Evolutionary conservation across 2,113 vertebrate genomes (phyloP), one percentile per base, ranked within the genome.

Genomic region (Lonchura striata): DNA sequence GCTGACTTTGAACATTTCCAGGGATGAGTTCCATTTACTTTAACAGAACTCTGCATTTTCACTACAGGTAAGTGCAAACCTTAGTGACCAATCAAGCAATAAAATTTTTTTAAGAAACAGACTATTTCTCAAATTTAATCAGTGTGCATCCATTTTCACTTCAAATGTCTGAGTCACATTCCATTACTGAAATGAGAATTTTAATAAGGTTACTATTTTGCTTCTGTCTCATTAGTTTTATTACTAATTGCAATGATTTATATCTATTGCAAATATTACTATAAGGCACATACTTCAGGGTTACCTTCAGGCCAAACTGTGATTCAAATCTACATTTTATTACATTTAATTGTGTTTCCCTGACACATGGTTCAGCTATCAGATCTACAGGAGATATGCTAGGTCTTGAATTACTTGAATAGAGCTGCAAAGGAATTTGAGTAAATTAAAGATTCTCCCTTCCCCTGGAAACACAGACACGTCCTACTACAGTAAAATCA

Each of bases 221-320:
- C 33, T 90, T 95, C 85, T 88, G 59, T 80, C 75, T 90, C 77
- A 78, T 94, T 86, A 90, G 71, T 41, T 59, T 71, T 94, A 90
- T 66, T 86, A 91, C 59, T 91, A 96, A 95, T 92, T 91, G 68
- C 46, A 77, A 50, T 82, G 78, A 95, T 46, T 89, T 57, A 89
- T 92, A 95, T 79, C 31, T 72, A 80, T 69, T 94, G 90, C 94
- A 95, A 95, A 95, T 91, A 94, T 85, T 94, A 92, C 91, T 78
- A 69, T 86, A 78, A 76, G 66, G 23, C 70, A 79, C 14, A 74
- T 86, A 78, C 57, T 91, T 82, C 44, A 76, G 63, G 75, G 80
- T 94, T 87, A 79, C 13, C 21, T 82, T 85, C 78, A 77, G 87
- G 84, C 21, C 82, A 95, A 85, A 92, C 66, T 76, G 41, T 61